phyloP scores from a whole-genome alignment of 2,113 vertebrate species.

The Hippocampus guttulatus region DNA sequence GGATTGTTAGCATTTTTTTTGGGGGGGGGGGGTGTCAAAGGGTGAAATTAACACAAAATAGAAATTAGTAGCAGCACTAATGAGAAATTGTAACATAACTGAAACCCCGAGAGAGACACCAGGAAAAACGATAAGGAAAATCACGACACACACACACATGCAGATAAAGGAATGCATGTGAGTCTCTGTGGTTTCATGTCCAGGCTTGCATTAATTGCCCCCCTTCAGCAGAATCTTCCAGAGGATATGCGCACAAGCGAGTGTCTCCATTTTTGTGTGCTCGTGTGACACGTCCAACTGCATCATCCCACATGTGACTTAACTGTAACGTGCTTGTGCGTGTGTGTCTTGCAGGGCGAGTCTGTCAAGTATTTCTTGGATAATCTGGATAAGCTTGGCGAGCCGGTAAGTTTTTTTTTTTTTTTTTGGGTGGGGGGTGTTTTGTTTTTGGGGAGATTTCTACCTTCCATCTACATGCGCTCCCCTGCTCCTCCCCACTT shows the following conservation, averaged over 20 bases:
- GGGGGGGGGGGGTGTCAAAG: no score
- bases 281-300: background rate
- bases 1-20: slow-evolving; percentile 11
- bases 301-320: background rate
- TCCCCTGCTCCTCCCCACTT: background rate
- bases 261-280: background rate
- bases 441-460: background rate
- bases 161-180: slow-evolving; percentile 52
- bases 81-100: background rate
- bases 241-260: slow-evolving; percentile 5
- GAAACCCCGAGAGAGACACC: background rate
- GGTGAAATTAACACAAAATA: background rate
- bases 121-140: background rate
- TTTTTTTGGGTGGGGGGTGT: slow-evolving; percentile 4
- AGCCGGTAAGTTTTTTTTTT: slow-evolving; percentile 81
- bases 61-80: no score
- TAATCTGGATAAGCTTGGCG: slow-evolving; percentile 94
- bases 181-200: slow-evolving; percentile 47
- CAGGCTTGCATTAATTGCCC: slow-evolving; percentile 45
- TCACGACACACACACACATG: slow-evolving; percentile 4
- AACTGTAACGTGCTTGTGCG: slow-evolving; percentile 1
- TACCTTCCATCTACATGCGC: background rate
- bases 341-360: slow-evolving; percentile 80
- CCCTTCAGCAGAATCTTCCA: slow-evolving; percentile 16
- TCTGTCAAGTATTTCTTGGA: slow-evolving; percentile 99